These are phyloP conservation scores for zebrafish (Danio rerio) DNA, from an alignment of 2,113 vertebrate species.

Conservation along the genomic window DNA sequence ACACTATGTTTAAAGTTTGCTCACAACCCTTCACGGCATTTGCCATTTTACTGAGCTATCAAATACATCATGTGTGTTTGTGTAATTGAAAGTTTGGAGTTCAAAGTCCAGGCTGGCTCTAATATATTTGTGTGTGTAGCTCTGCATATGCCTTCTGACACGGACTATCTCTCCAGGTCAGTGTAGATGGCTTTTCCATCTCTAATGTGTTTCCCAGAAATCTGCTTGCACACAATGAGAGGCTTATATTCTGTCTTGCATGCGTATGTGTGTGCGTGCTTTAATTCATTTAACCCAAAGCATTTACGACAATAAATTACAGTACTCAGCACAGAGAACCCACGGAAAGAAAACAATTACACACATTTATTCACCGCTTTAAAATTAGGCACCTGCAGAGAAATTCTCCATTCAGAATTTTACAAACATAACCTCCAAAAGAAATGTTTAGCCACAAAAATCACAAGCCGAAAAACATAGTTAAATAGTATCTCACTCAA, in stretches of 20 bases:
- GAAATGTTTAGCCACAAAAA: neutral
- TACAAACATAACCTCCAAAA: neutral
- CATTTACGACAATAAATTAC: conserved; percentile 25
- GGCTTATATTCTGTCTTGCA: conserved; percentile 21
- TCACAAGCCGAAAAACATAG: neutral
- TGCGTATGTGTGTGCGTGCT: no score
- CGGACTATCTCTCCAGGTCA: conserved; percentile 40
- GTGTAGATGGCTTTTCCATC: conserved; percentile 46
- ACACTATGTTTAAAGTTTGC: neutral
- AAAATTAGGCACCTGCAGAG: neutral
- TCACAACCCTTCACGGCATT: neutral
- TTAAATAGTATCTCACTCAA: no score
- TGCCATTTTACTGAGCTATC: neutral
- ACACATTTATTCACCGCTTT: neutral
- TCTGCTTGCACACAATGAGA: conserved; percentile 38
- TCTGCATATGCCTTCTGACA: conserved; percentile 27
- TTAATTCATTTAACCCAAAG: conserved; percentile 31
- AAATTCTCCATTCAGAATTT: conserved; percentile 1
- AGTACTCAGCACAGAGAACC: neutral
- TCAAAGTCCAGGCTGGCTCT: neutral
- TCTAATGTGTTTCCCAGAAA: conserved; percentile 59
- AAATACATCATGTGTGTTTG: neutral
- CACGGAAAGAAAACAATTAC: conserved; percentile 28
- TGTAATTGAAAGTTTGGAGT: conserved; percentile 3
- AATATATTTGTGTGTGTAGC: conserved; percentile 15